A percentile compares a stretch with the other conserved stretches of the same genome.
Evolutionary conservation across 1,140 invertebrate species (phyloP).

Genomic region (Sycophila sp.): DNA sequence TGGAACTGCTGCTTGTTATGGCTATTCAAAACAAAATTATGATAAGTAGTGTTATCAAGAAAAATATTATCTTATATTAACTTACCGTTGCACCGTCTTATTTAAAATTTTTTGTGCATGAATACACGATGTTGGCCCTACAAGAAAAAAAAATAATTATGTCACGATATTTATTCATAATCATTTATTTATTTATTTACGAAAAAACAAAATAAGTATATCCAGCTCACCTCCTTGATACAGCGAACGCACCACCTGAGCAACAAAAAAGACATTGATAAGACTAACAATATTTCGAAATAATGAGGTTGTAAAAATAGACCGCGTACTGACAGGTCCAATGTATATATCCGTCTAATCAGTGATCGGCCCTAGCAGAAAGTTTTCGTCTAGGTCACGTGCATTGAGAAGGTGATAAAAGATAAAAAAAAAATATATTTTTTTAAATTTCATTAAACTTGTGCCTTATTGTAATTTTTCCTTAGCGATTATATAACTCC

Average conservation of each 20-base stretch:
- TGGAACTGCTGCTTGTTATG: constrained; percentile 34
- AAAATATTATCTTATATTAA: not conserved
- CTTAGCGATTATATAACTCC: constrained; percentile 28
- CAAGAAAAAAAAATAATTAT: not conserved
- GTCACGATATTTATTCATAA: too few relatives aligned
- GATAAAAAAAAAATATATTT: not conserved
- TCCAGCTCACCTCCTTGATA: constrained; percentile 54
- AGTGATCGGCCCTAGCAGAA: constrained; percentile 23
- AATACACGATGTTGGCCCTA: constrained; percentile 9
- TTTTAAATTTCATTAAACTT: too few relatives aligned
- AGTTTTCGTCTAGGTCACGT: constrained; percentile 26
- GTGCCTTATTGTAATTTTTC: not conserved
- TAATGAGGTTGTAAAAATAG: constrained; percentile 7
- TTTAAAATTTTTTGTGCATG: constrained; percentile 6
- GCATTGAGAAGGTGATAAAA: constrained; percentile 11
- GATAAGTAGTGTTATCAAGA: not conserved
- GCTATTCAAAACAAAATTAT: constrained; percentile 36
- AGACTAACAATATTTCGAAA: not conserved
- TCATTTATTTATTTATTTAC: constrained; percentile 13
- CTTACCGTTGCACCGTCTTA: constrained; percentile 23
- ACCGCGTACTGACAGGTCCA: constrained; percentile 13
- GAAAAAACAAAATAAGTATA: constrained; percentile 41
- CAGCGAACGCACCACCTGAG: constrained; percentile 56
- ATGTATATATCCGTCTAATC: constrained; percentile 26
- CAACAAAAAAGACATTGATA: constrained; percentile 41